phyloP scores from a whole-genome alignment of 2,888 invertebrate species.

The Deilephila elpenor region DNA sequence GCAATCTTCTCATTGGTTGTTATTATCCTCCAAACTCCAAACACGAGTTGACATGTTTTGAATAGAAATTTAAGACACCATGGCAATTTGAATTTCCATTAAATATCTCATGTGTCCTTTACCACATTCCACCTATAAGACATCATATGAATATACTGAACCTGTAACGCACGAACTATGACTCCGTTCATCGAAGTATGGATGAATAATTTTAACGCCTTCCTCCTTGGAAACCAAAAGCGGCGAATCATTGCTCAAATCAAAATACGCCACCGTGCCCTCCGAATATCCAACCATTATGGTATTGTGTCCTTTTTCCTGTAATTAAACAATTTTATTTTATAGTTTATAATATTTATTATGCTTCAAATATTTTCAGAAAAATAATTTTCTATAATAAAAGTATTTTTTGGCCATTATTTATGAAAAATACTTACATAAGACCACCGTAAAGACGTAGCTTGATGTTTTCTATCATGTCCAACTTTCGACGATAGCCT shows the following conservation, averaged over 20 bases:
- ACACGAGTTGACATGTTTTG: too few relatives aligned
- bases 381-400: too few relatives aligned
- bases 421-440: conserved; percentile 61
- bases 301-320: conserved; percentile 81
- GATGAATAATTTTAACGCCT: conserved; percentile 76
- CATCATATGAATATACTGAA: conserved; percentile 47
- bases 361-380: too few relatives aligned
- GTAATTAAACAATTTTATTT: conserved; percentile 44
- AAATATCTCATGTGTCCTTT: too few relatives aligned
- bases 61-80: too few relatives aligned
- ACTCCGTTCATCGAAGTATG: conserved; percentile 85
- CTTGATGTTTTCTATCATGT: conserved; percentile 67
- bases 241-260: conserved; percentile 82
- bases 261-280: conserved; percentile 87
- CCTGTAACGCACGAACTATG: conserved; percentile 86
- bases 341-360: too few relatives aligned
- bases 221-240: conserved; percentile 71
- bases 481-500: conserved; percentile 52
- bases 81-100: neutral
- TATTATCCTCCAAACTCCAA: too few relatives aligned
- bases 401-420: too few relatives aligned
- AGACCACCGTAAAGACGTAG: conserved; percentile 80
- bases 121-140: too few relatives aligned
- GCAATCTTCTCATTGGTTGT: too few relatives aligned
- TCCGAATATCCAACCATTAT: conserved; percentile 88